Evolutionary conservation across 2,888 invertebrate genomes (phyloP), one percentile per base, ranked within the genome.

Genomic region (Sthenelais limicola): DNA sequence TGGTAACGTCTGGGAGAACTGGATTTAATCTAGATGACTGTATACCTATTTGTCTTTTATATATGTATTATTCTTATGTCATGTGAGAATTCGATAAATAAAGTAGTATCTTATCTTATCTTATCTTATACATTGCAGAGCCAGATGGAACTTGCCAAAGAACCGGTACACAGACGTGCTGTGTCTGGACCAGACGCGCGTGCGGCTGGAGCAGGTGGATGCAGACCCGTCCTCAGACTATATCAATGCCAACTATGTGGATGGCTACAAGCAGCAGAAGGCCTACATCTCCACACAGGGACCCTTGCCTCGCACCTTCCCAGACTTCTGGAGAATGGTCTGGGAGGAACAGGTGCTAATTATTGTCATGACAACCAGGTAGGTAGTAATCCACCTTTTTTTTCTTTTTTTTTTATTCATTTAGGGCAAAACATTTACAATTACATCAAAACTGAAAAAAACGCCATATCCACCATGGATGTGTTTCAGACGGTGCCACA

Each of bases 241-340:
- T 87, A 97, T 98, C 88, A 97, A 98, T 90, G 98, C 97, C 73
- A 98, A 98, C 90, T 98, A 94, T 89, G 97, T 98, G 70, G 97
- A 98, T 89, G 98, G 98, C 24, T 98, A 97, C 89, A 95, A 96
- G 88, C 97, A 97, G 89, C 95, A 95, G 88, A 96, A 96, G 89
- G 97, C 97, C 71, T 98, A 96, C 89, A 98, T 98, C 85, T 97
- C 95, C 84, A 97, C 98, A 81, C 98, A 98, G 91, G 95, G 97
- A 83, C 97, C 98, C 21, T 90, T 98, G 80, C 94, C 96, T 77
- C 95, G 95, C 89, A 98, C 98, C 54, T 94, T 94, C 86, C 92
- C 92, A 70, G 98, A 98, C 90, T 98, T 98, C 90, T 98, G 98
- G 98, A 92, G 95, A 84, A 97, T 98, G 97, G 92, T 98, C 77